phyloP scores from a whole-genome alignment of 2,888 invertebrate species.

The Cacoxenus indagator region DNA sequence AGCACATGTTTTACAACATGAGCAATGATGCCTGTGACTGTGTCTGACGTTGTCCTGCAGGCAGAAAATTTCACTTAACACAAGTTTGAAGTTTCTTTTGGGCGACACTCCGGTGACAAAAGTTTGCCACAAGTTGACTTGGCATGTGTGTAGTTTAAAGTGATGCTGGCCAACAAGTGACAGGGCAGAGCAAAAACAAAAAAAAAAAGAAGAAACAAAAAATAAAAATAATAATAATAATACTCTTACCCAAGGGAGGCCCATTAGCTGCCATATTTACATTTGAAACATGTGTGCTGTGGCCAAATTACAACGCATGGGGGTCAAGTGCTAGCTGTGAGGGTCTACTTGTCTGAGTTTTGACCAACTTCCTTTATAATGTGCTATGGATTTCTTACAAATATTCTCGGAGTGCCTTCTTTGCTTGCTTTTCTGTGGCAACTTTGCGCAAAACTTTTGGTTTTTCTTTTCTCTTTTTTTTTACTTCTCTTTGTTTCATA shows the following conservation, averaged over 20 bases:
- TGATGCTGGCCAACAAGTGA: neutral
- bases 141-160: neutral
- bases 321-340: neutral
- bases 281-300: slow-evolving; percentile 46
- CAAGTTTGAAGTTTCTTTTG: neutral
- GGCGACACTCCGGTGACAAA: neutral
- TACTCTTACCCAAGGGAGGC: slow-evolving; percentile 36
- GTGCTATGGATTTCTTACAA: slow-evolving; percentile 5
- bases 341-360: neutral
- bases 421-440: neutral
- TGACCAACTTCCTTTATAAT: neutral
- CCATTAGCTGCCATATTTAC: slow-evolving; percentile 56
- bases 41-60: slow-evolving; percentile 8
- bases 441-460: neutral
- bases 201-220: neutral
- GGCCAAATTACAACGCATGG: slow-evolving; percentile 31
- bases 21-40: slow-evolving; percentile 8
- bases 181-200: neutral
- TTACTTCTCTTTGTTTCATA: too few species aligned
- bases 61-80: slow-evolving; percentile 10
- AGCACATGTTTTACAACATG: slow-evolving; percentile 42
- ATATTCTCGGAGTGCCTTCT: neutral
- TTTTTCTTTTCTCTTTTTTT: neutral
- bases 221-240: neutral
- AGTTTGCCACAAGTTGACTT: slow-evolving; percentile 12